A percentile compares a stretch with the other conserved stretches of the same genome.
Conservation (phyloP, 2,888 invertebrate genomes). For the Xylocampa areola region DNA sequence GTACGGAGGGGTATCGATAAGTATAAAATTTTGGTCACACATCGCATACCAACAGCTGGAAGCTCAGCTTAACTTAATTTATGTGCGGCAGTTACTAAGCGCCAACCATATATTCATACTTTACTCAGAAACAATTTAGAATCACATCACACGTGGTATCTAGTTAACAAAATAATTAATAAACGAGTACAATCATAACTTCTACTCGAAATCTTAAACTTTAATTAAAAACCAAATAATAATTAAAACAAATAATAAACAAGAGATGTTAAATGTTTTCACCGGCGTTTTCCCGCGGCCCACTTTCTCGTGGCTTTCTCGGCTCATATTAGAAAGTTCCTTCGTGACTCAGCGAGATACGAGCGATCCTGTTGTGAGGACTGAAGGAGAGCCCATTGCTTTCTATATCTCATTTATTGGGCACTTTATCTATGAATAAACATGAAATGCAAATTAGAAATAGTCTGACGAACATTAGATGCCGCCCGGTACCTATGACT, state of each 20-base stretch:
- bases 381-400: constrained; percentile 48
- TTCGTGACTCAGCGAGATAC: constrained; percentile 71
- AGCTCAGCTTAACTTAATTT: too few species aligned
- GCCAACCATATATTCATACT: too few species aligned
- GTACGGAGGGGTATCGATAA: too few species aligned
- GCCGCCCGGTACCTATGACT: background rate
- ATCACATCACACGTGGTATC: too few species aligned
- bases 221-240: background rate
- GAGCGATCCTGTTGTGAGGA: constrained; percentile 61
- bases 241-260: constrained; percentile 20
- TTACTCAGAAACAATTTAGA: too few species aligned
- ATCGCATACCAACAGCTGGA: too few species aligned
- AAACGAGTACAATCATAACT: too few species aligned
- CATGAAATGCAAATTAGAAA: constrained; percentile 11
- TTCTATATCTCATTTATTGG: constrained; percentile 17
- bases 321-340: constrained; percentile 82
- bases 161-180: too few species aligned
- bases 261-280: constrained; percentile 60
- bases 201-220: too few species aligned
- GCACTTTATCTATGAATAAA: constrained; percentile 18
- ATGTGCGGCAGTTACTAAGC: too few species aligned
- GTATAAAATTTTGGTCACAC: too few species aligned
- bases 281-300: constrained; percentile 74
- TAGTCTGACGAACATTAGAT: background rate
- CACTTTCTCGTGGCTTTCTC: constrained; percentile 85